Evolutionary conservation across 1,140 invertebrate genomes (phyloP).

Genomic region (Brachionus paranguensis): DNA sequence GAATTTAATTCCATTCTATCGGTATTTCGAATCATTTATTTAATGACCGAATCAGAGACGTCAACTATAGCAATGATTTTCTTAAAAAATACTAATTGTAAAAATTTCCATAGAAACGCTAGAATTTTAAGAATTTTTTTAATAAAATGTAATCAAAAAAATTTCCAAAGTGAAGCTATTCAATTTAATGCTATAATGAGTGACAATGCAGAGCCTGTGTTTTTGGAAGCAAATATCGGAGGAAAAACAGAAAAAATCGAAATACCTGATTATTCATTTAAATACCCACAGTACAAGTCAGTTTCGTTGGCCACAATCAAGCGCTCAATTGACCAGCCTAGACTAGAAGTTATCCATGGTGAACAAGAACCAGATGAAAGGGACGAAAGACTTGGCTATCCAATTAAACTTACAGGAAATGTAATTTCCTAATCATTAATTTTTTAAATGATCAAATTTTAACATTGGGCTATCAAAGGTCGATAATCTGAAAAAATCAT

Average conservation of each 20-base stretch:
- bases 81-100: background rate
- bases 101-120: conserved; percentile 4
- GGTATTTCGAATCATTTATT: background rate
- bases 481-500: background rate
- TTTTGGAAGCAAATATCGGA: background rate
- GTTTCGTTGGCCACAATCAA: conserved; percentile 4
- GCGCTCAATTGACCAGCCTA: conserved; percentile 16
- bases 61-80: background rate
- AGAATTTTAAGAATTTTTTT: background rate
- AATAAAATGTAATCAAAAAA: conserved; percentile 16
- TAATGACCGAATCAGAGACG: background rate
- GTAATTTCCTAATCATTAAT: background rate
- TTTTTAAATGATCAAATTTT: background rate
- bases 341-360: background rate
- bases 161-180: background rate
- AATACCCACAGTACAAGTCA: background rate
- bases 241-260: conserved; percentile 8
- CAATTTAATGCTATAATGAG: background rate
- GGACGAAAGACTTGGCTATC: background rate
- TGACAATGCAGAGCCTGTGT: background rate
- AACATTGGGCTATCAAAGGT: background rate
- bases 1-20: background rate
- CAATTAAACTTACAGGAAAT: background rate
- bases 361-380: background rate
- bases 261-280: conserved; percentile 21